Evolutionary conservation across 2,113 vertebrate species (phyloP).

Genomic region (Melierax canorus): DNA sequence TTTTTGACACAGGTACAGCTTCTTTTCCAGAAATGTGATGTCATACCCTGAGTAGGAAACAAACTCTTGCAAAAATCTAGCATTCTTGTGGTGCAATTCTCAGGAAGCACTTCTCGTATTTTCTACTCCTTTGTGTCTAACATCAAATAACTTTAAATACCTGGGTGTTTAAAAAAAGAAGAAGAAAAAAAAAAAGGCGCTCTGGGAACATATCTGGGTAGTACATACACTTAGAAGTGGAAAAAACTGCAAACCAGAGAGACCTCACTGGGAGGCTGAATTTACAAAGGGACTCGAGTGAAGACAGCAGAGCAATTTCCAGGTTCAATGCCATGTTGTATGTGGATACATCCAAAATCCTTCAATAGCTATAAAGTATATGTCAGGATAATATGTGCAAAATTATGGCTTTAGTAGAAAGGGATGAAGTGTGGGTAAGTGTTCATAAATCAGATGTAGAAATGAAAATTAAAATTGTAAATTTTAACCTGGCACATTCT

Average conservation of each 20-base stretch:
- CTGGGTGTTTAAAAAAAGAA: not conserved
- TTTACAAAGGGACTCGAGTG: not conserved
- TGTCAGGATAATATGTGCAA: not conserved
- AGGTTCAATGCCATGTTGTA: not conserved
- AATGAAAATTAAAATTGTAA: conserved; percentile 45
- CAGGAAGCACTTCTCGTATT: not conserved
- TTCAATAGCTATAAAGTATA: conserved; percentile 13
- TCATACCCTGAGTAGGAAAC: not conserved
- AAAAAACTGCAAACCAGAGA: not conserved
- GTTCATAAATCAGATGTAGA: conserved; percentile 13
- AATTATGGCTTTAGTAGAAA: not conserved
- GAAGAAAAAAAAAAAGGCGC: no score
- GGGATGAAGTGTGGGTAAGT: not conserved
- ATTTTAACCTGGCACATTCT: not conserved
- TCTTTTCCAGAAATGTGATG: not conserved
- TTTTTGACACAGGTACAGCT: not conserved
- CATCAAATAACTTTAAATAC: not conserved
- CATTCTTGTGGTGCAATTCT: not conserved
- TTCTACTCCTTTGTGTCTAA: not conserved
- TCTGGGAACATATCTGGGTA: not conserved
- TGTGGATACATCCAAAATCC: not conserved
- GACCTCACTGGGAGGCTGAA: not conserved
- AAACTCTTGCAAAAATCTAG: not conserved
- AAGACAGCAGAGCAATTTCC: conserved; percentile 9
- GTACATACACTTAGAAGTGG: not conserved